Evolutionary conservation across 1,140 invertebrate genomes (phyloP), one percentile per base, ranked within the genome.

Genomic region (Caenorhabditis tropicalis): DNA sequence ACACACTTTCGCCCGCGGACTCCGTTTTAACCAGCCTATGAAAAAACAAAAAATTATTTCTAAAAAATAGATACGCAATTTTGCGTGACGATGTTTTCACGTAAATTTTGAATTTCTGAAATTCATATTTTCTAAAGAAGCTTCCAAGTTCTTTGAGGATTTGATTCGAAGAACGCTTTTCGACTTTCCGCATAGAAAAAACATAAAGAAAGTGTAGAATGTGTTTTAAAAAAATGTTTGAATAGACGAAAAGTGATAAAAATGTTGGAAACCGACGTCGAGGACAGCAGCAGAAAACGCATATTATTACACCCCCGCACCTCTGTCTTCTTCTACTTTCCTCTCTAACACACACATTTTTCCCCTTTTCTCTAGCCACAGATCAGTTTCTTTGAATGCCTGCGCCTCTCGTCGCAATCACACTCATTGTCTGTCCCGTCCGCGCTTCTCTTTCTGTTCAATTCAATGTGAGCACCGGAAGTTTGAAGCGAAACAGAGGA

Each of bases 291-390:
- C 29, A 33, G 27, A 74, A n/a, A 31, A 46, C 29, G 65, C 65
- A 74, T 74, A 74, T 74, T 74, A 74, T 74, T 74, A 74, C 65
- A 74, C 65, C 36, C 36, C 33, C 33, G 36, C n/a, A 43, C 9
- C 24, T n/a, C 7, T 43, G 5, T 74, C n/a, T 24, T 74, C 36
- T 74, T 43, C 36, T 24, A 43, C n/a, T 9, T 43, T 46, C 36
- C 43, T n/a, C 24, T 27, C 12, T n/a, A 74, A 43, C n/a, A 74
- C n/a, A 74, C 36, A 65, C n/a, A n/a, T 43, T 43, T 12, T 5
- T 43, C 39, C 12, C 39, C 39, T 12, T 36, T 27, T 24, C 53
- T 12, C 10, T 31, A 74, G 12, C 12, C 36, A 43, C 65, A 43
- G 65, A 74, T 74, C 65, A 74, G 36, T 74, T 74, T 74, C 7